Evolutionary conservation across 2,888 invertebrate species (phyloP).

Genomic region (Neocrepidodera transversa): DNA sequence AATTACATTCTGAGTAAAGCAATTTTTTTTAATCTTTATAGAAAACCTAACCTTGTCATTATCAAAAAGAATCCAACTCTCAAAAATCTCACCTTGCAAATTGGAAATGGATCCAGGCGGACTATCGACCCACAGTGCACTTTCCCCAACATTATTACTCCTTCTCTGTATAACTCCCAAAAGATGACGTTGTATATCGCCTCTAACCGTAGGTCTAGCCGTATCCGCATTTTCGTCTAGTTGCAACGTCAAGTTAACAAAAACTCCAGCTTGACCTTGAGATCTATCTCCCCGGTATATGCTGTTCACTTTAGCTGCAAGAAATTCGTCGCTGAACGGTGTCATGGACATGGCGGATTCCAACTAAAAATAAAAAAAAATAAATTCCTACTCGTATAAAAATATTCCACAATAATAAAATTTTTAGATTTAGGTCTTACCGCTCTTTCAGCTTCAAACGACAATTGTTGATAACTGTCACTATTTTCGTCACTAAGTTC

Average conservation of each 20-base stretch:
- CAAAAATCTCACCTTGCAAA: conserved; percentile 71
- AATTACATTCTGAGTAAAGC: too few relatives aligned
- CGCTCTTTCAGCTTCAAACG: conserved; percentile 86
- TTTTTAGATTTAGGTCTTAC: conserved; percentile 69
- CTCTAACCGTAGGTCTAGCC: conserved; percentile 70
- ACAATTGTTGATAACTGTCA: conserved; percentile 81
- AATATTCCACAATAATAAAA: too few relatives aligned
- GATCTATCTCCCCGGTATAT: conserved; percentile 77
- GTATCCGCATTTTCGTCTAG: conserved; percentile 80
- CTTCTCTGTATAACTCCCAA: conserved; percentile 82
- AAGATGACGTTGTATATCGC: conserved; percentile 83
- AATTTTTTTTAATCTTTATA: too few relatives aligned
- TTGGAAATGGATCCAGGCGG: conserved; percentile 81
- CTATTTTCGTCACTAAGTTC: conserved; percentile 78
- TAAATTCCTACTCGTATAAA: background rate
- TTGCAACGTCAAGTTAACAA: conserved; percentile 84
- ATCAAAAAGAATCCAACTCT: too few relatives aligned
- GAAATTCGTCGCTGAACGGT: conserved; percentile 85
- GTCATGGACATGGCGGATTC: conserved; percentile 94
- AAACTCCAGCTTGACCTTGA: conserved; percentile 76
- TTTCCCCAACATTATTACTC: conserved; percentile 88
- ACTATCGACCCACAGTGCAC: conserved; percentile 83
- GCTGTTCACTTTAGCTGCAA: conserved; percentile 80
- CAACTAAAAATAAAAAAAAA: conserved; percentile 66
- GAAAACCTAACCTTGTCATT: too few relatives aligned